A percentile compares a stretch with the other conserved stretches of the same genome.
Evolutionary conservation across 2,797 vertebrate genomes (phyloP).

Genomic region (Silurus lanzhouensis): DNA sequence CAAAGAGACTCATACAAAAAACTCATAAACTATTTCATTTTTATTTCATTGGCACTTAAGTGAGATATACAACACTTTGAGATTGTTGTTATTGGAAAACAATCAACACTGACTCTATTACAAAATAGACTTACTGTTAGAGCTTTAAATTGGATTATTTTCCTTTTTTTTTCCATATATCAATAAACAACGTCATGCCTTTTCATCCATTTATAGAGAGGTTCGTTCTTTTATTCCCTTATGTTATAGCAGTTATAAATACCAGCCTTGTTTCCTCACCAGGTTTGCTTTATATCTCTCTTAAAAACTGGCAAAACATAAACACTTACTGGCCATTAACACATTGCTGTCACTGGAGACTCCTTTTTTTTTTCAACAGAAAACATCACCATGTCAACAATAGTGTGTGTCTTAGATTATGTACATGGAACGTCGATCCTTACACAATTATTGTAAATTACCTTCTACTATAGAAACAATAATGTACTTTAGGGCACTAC

Average conservation of each 20-base stretch:
- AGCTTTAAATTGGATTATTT: not conserved
- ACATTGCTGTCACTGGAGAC: not conserved
- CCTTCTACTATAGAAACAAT: not conserved
- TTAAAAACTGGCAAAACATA: not conserved
- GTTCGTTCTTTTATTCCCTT: not conserved
- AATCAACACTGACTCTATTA: not conserved
- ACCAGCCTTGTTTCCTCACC: not conserved
- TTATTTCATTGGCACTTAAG: not conserved
- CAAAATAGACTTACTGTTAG: not conserved
- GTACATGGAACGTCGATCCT: not conserved
- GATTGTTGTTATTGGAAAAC: not conserved
- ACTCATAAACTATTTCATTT: not conserved
- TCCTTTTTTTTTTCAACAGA: not conserved
- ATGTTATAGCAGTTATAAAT: not conserved
- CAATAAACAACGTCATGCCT: not conserved
- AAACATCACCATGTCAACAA: not conserved
- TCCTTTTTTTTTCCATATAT: not conserved
- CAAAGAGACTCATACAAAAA: not conserved
- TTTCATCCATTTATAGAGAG: not conserved
- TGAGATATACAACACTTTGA: not conserved
- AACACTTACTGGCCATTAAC: not conserved
- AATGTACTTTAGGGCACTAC: too few relatives aligned
- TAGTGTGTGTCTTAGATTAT: not conserved
- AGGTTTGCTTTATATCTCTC: not conserved
- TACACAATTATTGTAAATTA: not conserved